Evolutionary conservation across 2,797 vertebrate species (phyloP).

Genomic region (Rhinella marina): DNA sequence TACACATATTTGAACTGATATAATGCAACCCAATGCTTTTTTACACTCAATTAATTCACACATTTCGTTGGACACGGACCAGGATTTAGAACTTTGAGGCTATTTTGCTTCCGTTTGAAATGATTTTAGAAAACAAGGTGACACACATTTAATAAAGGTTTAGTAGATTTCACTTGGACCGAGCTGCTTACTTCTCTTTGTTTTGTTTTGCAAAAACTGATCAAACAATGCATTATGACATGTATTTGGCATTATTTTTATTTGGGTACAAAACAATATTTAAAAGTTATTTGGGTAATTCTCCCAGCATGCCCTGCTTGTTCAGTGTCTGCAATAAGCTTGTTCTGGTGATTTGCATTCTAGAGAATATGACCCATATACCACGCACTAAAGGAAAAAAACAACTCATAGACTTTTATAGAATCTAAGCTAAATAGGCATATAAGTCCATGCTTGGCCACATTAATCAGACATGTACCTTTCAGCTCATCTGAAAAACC

Average conservation of each 20-base stretch:
- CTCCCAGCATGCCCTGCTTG: neutral
- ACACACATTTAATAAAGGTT: conserved; percentile 38
- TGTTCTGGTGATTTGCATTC: too few species aligned
- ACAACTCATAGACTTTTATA: too few species aligned
- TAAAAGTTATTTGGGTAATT: too few species aligned
- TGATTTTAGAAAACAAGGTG: conserved; percentile 65
- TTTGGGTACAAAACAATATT: neutral
- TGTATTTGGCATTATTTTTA: neutral
- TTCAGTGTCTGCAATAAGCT: neutral
- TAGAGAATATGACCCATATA: too few species aligned
- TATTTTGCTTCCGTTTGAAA: conserved; percentile 63
- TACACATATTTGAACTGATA: conserved; percentile 82
- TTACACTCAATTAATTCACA: conserved; percentile 87
- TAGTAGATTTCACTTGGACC: neutral
- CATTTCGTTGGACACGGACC: conserved; percentile 71
- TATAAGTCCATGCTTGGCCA: too few species aligned
- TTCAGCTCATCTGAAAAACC: too few species aligned
- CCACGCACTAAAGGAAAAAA: too few species aligned
- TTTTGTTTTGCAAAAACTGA: neutral
- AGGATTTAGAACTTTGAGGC: conserved; percentile 57
- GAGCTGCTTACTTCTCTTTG: neutral
- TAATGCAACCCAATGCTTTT: conserved; percentile 81
- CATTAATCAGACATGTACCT: too few species aligned
- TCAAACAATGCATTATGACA: neutral
- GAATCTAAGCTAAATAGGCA: too few species aligned